Percentiles rank a stretch among this genome's conserved stretches.
These are phyloP conservation scores for Lucinisca nassula DNA, from an alignment of 2,888 invertebrate species.

Conservation along the genomic window DNA sequence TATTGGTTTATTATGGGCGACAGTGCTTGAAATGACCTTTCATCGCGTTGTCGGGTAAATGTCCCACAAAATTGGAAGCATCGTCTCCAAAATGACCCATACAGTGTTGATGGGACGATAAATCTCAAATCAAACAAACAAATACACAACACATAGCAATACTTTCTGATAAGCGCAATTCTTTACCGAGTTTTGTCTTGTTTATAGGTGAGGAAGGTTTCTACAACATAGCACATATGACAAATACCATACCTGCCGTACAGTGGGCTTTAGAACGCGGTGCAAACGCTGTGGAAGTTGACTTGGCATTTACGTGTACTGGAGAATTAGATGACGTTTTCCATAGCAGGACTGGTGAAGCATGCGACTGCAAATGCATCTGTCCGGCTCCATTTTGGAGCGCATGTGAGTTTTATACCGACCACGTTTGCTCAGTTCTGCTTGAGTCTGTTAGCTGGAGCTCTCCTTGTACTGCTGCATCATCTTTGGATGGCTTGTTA, in stretches of 20 bases:
- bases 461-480: conserved; percentile 18
- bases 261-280: conserved; percentile 15
- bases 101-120: too few relatives aligned
- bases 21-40: too few relatives aligned
- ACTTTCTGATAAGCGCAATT: too few relatives aligned
- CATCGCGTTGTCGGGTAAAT: too few relatives aligned
- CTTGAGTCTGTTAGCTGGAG: neutral
- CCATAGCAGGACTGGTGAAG: conserved; percentile 9
- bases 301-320: neutral
- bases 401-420: neutral
- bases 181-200: too few relatives aligned
- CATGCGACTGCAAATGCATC: conserved; percentile 25
- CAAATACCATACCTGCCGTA: conserved; percentile 9
- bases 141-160: too few relatives aligned
- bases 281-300: conserved; percentile 20
- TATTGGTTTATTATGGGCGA: too few relatives aligned
- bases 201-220: neutral
- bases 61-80: too few relatives aligned
- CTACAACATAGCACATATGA: conserved; percentile 39
- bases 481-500: neutral
- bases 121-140: too few relatives aligned
- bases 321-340: neutral
- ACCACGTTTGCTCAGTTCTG: neutral
- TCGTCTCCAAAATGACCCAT: too few relatives aligned
- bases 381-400: conserved; percentile 14